A percentile compares a stretch with the other conserved stretches of the same genome.
Evolutionary conservation across 2,113 vertebrate genomes (phyloP).

Genomic region (Poicephalus meyeri): DNA sequence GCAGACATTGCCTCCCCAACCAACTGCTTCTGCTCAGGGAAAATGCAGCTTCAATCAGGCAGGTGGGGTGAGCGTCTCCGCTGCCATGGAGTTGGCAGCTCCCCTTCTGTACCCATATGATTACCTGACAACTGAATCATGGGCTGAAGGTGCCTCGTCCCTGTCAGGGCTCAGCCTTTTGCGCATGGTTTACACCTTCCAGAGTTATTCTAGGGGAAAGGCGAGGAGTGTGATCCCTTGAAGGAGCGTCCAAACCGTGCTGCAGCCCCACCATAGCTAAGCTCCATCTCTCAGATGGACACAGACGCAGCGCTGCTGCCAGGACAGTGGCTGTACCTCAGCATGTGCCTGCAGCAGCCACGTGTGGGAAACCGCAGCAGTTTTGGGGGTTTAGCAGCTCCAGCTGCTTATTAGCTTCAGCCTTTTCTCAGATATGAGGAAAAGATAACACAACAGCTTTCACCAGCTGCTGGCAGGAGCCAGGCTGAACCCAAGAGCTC

Average conservation of each 20-base stretch:
- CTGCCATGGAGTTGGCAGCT: fast-evolving
- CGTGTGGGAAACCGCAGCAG: not conserved
- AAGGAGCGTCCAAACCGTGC: not conserved
- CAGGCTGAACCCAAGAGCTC: not conserved
- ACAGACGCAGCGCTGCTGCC: fast-evolving
- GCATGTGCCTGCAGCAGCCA: not conserved
- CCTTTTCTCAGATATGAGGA: not conserved
- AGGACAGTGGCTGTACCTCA: not conserved
- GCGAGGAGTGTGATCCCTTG: not conserved
- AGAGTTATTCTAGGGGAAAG: not conserved
- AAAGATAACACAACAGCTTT: not conserved
- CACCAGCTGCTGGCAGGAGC: fast-evolving
- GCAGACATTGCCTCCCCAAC: not conserved
- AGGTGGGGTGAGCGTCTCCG: not conserved
- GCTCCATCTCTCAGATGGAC: not conserved
- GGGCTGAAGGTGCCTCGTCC: not conserved
- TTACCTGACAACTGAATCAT: not conserved
- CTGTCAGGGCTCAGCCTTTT: not conserved
- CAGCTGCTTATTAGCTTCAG: not conserved
- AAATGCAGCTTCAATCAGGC: not conserved
- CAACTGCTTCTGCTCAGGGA: not conserved
- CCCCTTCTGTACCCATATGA: too few relatives aligned
- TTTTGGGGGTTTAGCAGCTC: not conserved
- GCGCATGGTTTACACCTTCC: not conserved
- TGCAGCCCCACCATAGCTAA: fast-evolving